phyloP scores from a whole-genome alignment of 2,888 invertebrate genomes.

The Steinernema carpocapsae region DNA sequence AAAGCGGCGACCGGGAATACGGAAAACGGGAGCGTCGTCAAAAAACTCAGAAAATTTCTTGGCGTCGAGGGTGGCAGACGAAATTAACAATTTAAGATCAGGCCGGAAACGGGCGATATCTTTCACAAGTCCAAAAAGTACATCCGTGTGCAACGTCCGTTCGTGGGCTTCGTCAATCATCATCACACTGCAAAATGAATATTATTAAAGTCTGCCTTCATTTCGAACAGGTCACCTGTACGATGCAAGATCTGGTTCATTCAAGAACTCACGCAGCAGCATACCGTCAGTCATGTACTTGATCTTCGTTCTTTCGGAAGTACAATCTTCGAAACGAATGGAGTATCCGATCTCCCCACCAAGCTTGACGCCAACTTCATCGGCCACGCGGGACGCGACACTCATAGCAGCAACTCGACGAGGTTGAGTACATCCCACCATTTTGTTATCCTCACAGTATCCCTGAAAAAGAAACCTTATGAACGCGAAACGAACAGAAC shows the following conservation, averaged over 20 bases:
- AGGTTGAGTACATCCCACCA: conserved; percentile 96
- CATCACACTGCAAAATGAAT: conserved; percentile 79
- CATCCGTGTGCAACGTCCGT: conserved; percentile 94
- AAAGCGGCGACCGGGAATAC: conserved; percentile 88
- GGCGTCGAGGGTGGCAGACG: conserved; percentile 96
- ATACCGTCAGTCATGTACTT: conserved; percentile 99
- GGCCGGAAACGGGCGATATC: conserved; percentile 70
- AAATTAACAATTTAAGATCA: conserved; percentile 92
- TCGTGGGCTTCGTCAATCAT: conserved; percentile 99
- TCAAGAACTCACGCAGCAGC: conserved; percentile 91
- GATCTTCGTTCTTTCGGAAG: conserved; percentile 90
- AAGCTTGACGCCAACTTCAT: conserved; percentile 94
- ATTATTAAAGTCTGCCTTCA: neutral
- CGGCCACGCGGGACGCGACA: conserved; percentile 95
- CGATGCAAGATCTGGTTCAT: conserved; percentile 91
- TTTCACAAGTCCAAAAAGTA: conserved; percentile 90
- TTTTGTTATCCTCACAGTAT: conserved; percentile 77
- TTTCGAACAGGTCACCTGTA: conserved; percentile 75
- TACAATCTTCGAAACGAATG: conserved; percentile 98
- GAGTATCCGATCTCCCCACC: conserved; percentile 77
- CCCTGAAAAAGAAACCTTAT: conserved; percentile 62
- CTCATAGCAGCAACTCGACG: conserved; percentile 98
- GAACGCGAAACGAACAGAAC: neutral
- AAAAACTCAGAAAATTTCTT: conserved; percentile 91
- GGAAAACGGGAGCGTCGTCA: conserved; percentile 95